Conservation (phyloP, 2,888 invertebrate genomes). For the Agriopis leucophaearia region DNA sequence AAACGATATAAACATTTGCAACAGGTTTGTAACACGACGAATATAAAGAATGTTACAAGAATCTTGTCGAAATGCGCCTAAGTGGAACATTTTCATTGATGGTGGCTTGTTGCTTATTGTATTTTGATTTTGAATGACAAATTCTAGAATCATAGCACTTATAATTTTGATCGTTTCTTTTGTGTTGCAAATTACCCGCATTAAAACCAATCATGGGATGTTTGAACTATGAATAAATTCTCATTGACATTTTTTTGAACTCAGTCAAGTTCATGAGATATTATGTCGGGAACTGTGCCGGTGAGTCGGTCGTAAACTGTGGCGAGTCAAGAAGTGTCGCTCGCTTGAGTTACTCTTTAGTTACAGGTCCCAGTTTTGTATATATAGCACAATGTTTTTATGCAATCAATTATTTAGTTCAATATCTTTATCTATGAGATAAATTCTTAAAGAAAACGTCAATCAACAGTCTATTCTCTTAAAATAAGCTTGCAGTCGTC, state of each 20-base stretch:
- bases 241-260: neutral
- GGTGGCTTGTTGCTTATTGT: neutral
- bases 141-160: neutral
- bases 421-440: too few relatives aligned
- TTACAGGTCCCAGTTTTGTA: neutral
- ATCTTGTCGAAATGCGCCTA: neutral
- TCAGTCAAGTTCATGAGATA: constrained; percentile 4
- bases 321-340: neutral
- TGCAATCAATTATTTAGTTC: neutral
- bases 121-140: too few relatives aligned
- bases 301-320: constrained; percentile 3
- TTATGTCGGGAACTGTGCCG: neutral
- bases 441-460: neutral
- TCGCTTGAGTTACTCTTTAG: neutral
- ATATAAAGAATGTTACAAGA: constrained; percentile 7
- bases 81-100: neutral
- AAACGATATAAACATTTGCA: constrained; percentile 29
- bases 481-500: too few relatives aligned
- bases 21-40: constrained; percentile 18
- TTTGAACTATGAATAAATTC: neutral
- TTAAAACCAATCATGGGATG: neutral
- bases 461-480: neutral
- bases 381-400: neutral
- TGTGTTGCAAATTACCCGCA: too few relatives aligned
- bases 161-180: too few relatives aligned